phyloP scores from a whole-genome alignment of 2,113 vertebrate genomes.

The Pogona vitticeps region DNA sequence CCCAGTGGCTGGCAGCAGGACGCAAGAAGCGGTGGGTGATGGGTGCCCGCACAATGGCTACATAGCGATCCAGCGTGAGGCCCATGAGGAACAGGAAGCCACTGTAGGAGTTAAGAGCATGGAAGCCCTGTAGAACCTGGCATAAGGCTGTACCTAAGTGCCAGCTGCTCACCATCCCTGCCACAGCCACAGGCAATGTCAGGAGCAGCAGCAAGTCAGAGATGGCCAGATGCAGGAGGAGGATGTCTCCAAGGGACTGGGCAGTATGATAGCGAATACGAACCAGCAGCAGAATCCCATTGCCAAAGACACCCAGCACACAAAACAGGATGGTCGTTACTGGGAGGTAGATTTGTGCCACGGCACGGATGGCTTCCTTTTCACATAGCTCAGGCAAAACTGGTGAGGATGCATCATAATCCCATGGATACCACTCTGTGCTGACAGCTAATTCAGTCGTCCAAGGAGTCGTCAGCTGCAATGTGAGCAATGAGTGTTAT shows the following conservation, averaged over 20 bases:
- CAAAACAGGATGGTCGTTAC: conserved; percentile 79
- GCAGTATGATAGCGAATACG: conserved; percentile 76
- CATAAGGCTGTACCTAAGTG: conserved; percentile 71
- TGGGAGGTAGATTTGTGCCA: conserved; percentile 79
- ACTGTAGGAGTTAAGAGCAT: conserved; percentile 87
- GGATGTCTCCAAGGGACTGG: conserved; percentile 82
- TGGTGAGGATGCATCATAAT: background rate
- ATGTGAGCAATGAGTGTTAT: fast-evolving
- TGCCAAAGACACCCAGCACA: conserved; percentile 81
- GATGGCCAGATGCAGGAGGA: conserved; percentile 88
- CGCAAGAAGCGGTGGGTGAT: conserved; percentile 63
- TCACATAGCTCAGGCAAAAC: conserved; percentile 72
- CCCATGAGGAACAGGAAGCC: conserved; percentile 90
- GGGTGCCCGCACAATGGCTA: conserved; percentile 79
- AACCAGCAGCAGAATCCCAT: conserved; percentile 88
- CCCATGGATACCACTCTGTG: conserved; percentile 26
- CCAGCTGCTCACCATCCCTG: conserved; percentile 74
- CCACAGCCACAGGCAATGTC: conserved; percentile 80
- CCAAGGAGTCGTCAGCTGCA: background rate
- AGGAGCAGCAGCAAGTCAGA: conserved; percentile 89
- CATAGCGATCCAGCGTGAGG: conserved; percentile 90
- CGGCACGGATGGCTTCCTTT: conserved; percentile 61
- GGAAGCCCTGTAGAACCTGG: conserved; percentile 76
- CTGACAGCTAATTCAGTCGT: conserved; percentile 12
- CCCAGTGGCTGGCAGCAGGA: conserved; percentile 43